phyloP scores from a whole-genome alignment of 2,888 invertebrate species.

The Apantesis nais region DNA sequence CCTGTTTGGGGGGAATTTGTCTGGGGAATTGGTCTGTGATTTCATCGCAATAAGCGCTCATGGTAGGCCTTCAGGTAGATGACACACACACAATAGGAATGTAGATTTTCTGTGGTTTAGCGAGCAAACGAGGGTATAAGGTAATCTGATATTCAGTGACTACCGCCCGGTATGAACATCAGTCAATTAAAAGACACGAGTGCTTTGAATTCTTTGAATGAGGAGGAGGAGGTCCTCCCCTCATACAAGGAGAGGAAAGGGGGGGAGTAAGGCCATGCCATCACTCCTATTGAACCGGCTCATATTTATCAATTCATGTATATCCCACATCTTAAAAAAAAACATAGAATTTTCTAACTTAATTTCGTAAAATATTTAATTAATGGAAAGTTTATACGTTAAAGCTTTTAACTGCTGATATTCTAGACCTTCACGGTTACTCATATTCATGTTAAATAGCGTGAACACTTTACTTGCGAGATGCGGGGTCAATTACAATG shows the following conservation, averaged over 20 bases:
- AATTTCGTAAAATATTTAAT: not conserved
- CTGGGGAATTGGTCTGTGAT: too few relatives aligned
- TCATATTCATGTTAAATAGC: not conserved
- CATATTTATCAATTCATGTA: too few relatives aligned
- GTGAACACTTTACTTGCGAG: not conserved
- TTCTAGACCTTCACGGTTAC: not conserved
- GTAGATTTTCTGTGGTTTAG: not conserved
- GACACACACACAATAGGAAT: not conserved
- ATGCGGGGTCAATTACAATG: not conserved
- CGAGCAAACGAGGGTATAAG: not conserved
- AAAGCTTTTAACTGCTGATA: not conserved
- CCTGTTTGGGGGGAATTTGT: too few relatives aligned
- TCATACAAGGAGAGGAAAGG: too few relatives aligned
- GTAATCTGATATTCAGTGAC: not conserved
- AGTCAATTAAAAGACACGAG: too few relatives aligned
- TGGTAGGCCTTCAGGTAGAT: too few relatives aligned
- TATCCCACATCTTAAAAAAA: not conserved
- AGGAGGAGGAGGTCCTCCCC: too few relatives aligned
- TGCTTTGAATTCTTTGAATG: too few relatives aligned
- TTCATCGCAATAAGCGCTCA: too few relatives aligned
- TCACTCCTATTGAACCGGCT: too few relatives aligned
- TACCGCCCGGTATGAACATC: too few relatives aligned
- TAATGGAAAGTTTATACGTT: not conserved
- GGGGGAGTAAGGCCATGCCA: too few relatives aligned
- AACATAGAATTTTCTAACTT: not conserved